Percentiles rank a stretch among this genome's conserved stretches.
Evolutionary conservation across 2,888 invertebrate genomes (phyloP).

Genomic region (Meteorus colon): DNA sequence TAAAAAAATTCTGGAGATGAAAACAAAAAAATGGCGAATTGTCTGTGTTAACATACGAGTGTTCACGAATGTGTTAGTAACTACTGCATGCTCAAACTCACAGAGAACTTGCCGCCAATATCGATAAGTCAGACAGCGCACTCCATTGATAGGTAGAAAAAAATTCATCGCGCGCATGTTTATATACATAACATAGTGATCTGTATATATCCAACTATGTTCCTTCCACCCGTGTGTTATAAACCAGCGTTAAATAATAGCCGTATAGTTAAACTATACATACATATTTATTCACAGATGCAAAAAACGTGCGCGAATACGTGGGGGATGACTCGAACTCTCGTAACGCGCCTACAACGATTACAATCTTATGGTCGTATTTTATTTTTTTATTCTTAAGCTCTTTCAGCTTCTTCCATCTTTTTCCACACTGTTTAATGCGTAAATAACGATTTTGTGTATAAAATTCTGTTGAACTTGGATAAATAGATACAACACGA

Average conservation of each 20-base stretch:
- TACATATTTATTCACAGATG: not conserved
- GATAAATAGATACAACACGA: not conserved
- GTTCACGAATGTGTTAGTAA: not conserved
- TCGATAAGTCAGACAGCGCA: conserved; percentile 67
- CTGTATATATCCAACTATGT: conserved; percentile 14
- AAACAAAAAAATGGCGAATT: not conserved
- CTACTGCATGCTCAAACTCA: not conserved
- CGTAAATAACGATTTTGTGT: not conserved
- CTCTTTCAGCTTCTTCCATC: not conserved
- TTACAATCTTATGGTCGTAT: conserved; percentile 17
- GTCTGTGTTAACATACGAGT: no score
- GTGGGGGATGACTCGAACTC: conserved; percentile 9
- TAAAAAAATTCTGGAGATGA: not conserved
- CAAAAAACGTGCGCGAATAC: not conserved
- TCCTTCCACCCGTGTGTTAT: conserved; percentile 13
- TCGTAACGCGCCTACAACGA: not conserved
- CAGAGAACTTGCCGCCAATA: conserved; percentile 60
- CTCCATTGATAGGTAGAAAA: not conserved
- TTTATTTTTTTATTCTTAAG: conserved; percentile 34
- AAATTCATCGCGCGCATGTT: not conserved
- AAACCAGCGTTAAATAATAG: conserved; percentile 9
- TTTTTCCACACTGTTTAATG: conserved; percentile 18
- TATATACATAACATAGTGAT: conserved; percentile 19
- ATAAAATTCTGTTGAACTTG: conserved; percentile 21
- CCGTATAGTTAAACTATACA: conserved; percentile 4